Base-by-base conservation (phyloP, 2,888 invertebrate genomes). In the Oxyteleia sp. region DNA sequence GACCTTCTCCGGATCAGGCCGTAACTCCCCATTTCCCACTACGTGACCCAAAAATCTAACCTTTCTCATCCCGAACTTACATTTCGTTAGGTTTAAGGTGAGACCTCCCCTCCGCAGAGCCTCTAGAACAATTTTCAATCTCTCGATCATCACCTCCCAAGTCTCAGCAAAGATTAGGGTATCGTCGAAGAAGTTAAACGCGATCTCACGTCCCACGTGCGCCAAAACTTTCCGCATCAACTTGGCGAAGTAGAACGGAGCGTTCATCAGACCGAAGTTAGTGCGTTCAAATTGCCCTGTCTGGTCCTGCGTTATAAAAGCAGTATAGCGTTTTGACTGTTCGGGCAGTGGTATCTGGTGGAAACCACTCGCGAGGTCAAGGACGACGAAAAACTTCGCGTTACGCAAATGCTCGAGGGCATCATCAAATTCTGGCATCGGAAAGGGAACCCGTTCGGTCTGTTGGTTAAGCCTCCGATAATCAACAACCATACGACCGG, bases 281-380 rank as follows among this genome's bases (percentile, higher is more conserved):
- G 66, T 45, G 15, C 76, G n/a, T 10, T 66, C 43, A 38, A 82
- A 82, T 15, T 76, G 26, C 0, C 72, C 76, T 0, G 72, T 78
- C 15, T 59, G 29, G 0, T 29, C 32, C 51, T 63, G 8, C 1
- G 32, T 8, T 8, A 32, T 32, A 10, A 32, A 32, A 1, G 32
- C 32, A 8, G 32, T 8, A 10, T 8, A 32, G 7, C 10, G 4
- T 26, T 75, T 81, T 0, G 63, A 29, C 0, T 15, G n/a, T 11
- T 72, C 72, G 0, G 26, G 0, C 2, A 74, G 10, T 8, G 68
- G 68, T 18, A 69, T 63, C 63, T 74, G 74, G 10, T 68, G 13
- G 49, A 68, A 81, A 1, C 81, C 64, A 0, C 38, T 15, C 4
- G 51, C 18, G 0, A 78, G 16, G 38, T 82, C 76, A 15, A 68